Percentiles rank a stretch among this genome's conserved stretches.
These are phyloP conservation scores for Heliangelus exortis DNA, from an alignment of 2,797 vertebrate species.

Conservation along the genomic window DNA sequence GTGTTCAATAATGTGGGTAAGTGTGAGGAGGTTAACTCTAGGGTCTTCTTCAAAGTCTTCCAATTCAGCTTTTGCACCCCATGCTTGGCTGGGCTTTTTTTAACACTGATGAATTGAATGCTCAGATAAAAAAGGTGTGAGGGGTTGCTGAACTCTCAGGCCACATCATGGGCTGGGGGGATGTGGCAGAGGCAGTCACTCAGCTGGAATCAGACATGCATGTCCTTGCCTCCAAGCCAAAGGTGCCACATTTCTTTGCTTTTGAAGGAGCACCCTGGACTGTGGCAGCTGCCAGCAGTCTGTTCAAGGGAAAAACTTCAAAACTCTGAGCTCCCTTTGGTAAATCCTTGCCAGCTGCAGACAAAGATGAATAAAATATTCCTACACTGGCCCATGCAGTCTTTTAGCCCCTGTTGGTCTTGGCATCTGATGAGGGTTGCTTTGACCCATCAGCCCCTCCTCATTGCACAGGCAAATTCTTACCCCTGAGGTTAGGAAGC, in stretches of 20 bases:
- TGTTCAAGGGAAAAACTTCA: background rate
- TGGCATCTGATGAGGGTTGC: background rate
- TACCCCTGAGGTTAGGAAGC: background rate
- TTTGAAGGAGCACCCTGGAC: background rate
- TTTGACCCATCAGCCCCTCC: background rate
- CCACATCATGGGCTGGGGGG: background rate
- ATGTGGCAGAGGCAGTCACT: background rate
- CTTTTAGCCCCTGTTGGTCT: background rate
- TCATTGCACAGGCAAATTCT: background rate
- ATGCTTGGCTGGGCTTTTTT: background rate
- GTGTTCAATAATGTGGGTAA: background rate
- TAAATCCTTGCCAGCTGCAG: background rate
- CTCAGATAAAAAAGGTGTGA: background rate
- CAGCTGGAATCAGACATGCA: background rate
- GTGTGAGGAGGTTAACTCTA: background rate
- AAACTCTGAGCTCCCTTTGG: background rate
- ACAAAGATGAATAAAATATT: background rate
- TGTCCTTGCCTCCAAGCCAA: fast-evolving
- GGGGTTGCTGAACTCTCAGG: background rate
- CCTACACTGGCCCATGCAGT: background rate
- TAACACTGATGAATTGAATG: background rate
- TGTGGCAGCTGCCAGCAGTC: background rate
- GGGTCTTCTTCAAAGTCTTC: background rate
- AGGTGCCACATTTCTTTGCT: fast-evolving
- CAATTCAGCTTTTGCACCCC: background rate